Evolutionary conservation across 2,888 invertebrate genomes (phyloP), one percentile per base, ranked within the genome.

Genomic region (Stegophylla sp.): DNA sequence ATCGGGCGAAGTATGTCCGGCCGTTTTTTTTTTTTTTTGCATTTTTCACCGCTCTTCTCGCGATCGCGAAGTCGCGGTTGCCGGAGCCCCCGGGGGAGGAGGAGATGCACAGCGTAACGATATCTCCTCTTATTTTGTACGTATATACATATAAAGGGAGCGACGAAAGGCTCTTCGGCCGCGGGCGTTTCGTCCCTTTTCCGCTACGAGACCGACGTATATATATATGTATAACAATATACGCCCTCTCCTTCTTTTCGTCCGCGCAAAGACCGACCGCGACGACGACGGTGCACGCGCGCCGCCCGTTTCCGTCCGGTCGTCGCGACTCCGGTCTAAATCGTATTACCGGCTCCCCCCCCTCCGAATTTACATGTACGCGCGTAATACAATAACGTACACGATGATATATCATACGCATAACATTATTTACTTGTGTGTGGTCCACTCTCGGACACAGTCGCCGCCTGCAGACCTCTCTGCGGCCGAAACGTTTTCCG

Each of bases 101-200:
- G 7, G 34, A 20, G 56, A 48, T 34, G 41, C 53, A 53, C 20
- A 53, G 4, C 10, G 43, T 43, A 43, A 13, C 15, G 15, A 13
- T 45, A 45, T 45, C 45, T 77, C 66, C 67, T n/a, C n/a, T n/a
- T n/a, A n/a, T n/a, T n/a, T n/a, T n/a, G n/a, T n/a, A n/a, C n/a
- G n/a, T n/a, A n/a, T 67, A 56, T 53, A 67, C 48, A 43, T 61
- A 48, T 64, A 75, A 79, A 79, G 69, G 79, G 79, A 41, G 61
- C 48, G 71, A 23, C 28, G 5, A 61, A 51, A 61, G 61, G 34
- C 4, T 67, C 45, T 45, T 10, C 12, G 10, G 61, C 79, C 56
- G 13, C 59, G 17, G 79, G 79, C 79, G 79, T 61, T 69, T 48
- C 61, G 61, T 74, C 74, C 74, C 63, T 48, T 73, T 74, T 73